Conservation (phyloP, 2,888 invertebrate genomes). For the Malthinus seriepunctatus region DNA sequence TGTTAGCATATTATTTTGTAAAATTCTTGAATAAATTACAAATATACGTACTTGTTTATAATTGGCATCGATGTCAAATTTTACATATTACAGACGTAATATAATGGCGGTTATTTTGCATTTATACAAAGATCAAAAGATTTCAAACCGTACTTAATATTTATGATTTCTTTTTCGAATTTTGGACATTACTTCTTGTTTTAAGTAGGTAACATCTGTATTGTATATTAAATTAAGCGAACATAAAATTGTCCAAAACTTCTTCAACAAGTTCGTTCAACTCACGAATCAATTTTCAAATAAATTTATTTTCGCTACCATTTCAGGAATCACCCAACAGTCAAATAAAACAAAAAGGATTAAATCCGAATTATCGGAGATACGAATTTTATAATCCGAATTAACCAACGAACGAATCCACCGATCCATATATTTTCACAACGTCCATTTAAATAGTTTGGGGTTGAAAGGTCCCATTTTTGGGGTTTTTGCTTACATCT, state of each 20-base stretch:
- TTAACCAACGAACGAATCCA: too few species aligned
- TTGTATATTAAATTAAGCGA: constrained; percentile 34
- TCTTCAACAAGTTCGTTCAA: not conserved
- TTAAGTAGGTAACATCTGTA: constrained; percentile 33
- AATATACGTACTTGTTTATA: constrained; percentile 39
- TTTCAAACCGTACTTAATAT: constrained; percentile 39
- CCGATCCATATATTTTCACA: too few species aligned
- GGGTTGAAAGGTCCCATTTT: too few species aligned
- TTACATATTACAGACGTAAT: constrained; percentile 32
- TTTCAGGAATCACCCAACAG: too few species aligned
- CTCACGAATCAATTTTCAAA: not conserved
- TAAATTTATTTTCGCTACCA: too few species aligned
- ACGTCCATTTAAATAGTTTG: too few species aligned
- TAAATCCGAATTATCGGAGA: too few species aligned
- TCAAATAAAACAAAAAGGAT: too few species aligned
- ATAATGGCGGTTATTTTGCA: constrained; percentile 39
- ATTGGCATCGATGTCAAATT: constrained; percentile 37
- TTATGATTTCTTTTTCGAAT: constrained; percentile 38
- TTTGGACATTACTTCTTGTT: constrained; percentile 32
- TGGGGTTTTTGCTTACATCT: too few species aligned
- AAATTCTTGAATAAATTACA: constrained; percentile 37
- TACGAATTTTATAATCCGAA: too few species aligned
- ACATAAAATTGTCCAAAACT: constrained; percentile 6
- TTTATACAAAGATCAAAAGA: constrained; percentile 42
- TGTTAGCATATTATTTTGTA: constrained; percentile 34